These are phyloP conservation scores for Fulmarus glacialis DNA, from an alignment of 2,113 vertebrate genomes.

Conservation along the genomic window DNA sequence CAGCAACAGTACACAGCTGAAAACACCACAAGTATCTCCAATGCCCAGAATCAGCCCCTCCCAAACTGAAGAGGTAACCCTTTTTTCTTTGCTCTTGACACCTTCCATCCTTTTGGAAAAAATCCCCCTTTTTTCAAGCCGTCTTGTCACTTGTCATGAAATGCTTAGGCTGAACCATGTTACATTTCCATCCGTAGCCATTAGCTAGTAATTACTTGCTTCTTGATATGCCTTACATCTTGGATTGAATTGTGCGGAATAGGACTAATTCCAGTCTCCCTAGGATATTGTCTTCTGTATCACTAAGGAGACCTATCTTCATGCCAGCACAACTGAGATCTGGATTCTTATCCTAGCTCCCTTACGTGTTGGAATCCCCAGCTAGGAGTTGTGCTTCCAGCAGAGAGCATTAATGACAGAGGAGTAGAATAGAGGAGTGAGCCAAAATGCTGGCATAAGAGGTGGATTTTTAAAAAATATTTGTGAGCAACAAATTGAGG, in stretches of 20 bases:
- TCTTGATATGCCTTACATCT: constrained; percentile 70
- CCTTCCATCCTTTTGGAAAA: constrained; percentile 51
- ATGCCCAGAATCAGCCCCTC: constrained; percentile 97
- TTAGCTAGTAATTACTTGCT: constrained; percentile 71
- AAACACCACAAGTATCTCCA: constrained; percentile 95
- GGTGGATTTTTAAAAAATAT: constrained; percentile 67
- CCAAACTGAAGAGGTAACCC: constrained; percentile 95
- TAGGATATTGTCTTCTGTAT: constrained; percentile 79
- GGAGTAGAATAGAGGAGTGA: constrained; percentile 40
- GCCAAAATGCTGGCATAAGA: constrained; percentile 66
- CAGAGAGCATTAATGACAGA: constrained; percentile 67
- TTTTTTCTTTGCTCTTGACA: constrained; percentile 65
- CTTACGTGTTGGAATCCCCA: constrained; percentile 58
- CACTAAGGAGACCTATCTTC: constrained; percentile 74
- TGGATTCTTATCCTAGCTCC: constrained; percentile 74
- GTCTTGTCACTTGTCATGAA: constrained; percentile 45
- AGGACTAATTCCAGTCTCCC: constrained; percentile 82
- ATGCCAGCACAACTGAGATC: constrained; percentile 77
- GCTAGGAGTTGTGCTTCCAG: constrained; percentile 70
- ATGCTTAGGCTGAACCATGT: constrained; percentile 51
- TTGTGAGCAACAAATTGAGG: constrained; percentile 59
- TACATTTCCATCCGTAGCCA: constrained; percentile 34
- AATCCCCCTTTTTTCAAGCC: background rate
- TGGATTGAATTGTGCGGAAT: constrained; percentile 72
- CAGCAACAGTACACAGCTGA: constrained; percentile 86